phyloP scores from a whole-genome alignment of 1,140 invertebrate genomes.

The Drosophila teissieri region DNA sequence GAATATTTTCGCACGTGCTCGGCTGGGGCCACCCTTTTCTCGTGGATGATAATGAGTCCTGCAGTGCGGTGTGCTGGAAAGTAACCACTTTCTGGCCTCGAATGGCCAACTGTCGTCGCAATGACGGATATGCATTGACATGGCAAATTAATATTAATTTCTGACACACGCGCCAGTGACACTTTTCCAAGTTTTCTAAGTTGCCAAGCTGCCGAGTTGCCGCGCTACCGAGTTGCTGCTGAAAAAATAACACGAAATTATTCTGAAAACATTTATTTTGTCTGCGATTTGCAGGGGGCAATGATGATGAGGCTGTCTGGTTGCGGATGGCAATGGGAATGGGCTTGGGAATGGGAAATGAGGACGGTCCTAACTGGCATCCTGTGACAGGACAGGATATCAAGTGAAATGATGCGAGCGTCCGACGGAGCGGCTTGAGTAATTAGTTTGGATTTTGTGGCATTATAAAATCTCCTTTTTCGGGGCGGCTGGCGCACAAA shows the following conservation, averaged over 20 bases:
- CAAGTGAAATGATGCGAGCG: constrained; percentile 83
- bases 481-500: constrained; percentile 67
- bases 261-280: constrained; percentile 81
- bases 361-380: constrained; percentile 59
- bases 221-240: constrained; percentile 4
- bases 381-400: constrained; percentile 78
- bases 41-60: constrained; percentile 59
- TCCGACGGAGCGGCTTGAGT: constrained; percentile 75
- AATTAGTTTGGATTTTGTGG: constrained; percentile 83
- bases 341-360: constrained; percentile 2
- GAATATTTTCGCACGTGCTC: constrained; percentile 54
- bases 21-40: constrained; percentile 42
- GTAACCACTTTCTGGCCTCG: constrained; percentile 65
- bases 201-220: constrained; percentile 4
- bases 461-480: constrained; percentile 79
- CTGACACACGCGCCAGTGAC: constrained; percentile 80
- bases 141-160: constrained; percentile 85
- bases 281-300: constrained; percentile 42
- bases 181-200: constrained; percentile 40
- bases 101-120: constrained; percentile 58
- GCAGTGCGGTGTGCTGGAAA: constrained; percentile 34
- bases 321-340: constrained; percentile 5
- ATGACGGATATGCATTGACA: constrained; percentile 83
- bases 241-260: constrained; percentile 77
- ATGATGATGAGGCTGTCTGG: constrained; percentile 59